A percentile compares a stretch with the other conserved stretches of the same genome.
Evolutionary conservation across 2,797 vertebrate genomes (phyloP).

Genomic region (Agapornis canus): DNA sequence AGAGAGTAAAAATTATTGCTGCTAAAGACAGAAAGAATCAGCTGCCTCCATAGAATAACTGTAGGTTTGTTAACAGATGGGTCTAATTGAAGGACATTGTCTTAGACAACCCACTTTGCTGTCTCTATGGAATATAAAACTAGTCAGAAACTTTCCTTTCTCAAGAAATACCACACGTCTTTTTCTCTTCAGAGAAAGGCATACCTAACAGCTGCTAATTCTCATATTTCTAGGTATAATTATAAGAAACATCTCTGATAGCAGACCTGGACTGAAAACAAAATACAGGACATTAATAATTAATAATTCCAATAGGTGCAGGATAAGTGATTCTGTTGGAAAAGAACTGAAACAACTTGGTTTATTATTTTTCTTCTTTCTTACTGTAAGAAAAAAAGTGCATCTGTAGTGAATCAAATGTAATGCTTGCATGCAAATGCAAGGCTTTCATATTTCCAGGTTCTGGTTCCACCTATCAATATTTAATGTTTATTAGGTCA

Average conservation of each 20-base stretch:
- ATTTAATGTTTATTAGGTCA: neutral
- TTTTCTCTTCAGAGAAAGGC: neutral
- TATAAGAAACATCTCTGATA: neutral
- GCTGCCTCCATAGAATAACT: neutral
- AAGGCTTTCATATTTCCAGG: neutral
- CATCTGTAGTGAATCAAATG: neutral
- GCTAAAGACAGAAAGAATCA: neutral
- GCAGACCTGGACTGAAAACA: neutral
- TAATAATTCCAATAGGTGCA: neutral
- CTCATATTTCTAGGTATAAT: neutral
- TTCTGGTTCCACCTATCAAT: neutral
- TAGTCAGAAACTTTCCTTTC: neutral
- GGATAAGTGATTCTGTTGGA: neutral
- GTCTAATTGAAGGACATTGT: neutral
- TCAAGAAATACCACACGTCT: neutral
- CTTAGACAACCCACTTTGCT: neutral
- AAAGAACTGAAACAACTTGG: neutral
- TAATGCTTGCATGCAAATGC: neutral
- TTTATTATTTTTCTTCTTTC: neutral
- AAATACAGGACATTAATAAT: neutral
- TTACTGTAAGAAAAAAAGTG: rapidly evolving
- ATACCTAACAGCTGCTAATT: neutral
- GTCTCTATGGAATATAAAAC: neutral
- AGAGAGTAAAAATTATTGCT: neutral
- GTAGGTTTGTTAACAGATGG: neutral